Conservation (phyloP, 2,888 invertebrate genomes). For the Trachelus iudaicus region DNA sequence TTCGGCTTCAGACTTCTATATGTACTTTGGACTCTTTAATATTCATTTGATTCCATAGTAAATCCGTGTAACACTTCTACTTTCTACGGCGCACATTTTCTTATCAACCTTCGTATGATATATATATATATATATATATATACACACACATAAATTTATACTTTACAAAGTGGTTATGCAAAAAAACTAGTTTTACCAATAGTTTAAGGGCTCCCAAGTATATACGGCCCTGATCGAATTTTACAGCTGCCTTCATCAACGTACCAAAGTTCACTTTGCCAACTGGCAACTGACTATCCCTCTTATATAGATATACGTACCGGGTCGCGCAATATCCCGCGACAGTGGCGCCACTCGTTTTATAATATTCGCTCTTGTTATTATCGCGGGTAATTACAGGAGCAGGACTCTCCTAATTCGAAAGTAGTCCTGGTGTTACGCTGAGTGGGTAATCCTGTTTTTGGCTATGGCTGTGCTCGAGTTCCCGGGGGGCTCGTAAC, state of each 20-base stretch:
- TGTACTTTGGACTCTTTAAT: background rate
- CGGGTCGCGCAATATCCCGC: constrained; percentile 20
- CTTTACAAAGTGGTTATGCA: background rate
- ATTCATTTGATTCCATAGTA: background rate
- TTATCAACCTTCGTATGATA: background rate
- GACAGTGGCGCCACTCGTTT: constrained; percentile 32
- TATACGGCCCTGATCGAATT: background rate
- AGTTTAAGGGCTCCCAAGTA: background rate
- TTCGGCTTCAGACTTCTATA: background rate
- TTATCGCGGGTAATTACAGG: constrained; percentile 37
- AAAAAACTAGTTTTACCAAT: background rate
- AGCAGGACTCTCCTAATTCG: constrained; percentile 27
- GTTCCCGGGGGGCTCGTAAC: constrained; percentile 22
- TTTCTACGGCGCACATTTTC: background rate
- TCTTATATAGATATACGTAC: background rate
- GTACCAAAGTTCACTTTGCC: background rate
- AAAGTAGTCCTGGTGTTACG: constrained; percentile 31
- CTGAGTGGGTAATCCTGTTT: constrained; percentile 45
- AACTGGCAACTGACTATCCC: background rate
- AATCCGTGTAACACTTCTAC: background rate
- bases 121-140: too few species aligned
- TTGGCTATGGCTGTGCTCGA: constrained; percentile 19
- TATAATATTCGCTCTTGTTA: constrained; percentile 26
- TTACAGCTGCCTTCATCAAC: background rate
- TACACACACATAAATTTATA: background rate